Evolutionary conservation across 2,888 invertebrate species (phyloP).

Genomic region (Fragum whitleyi): DNA sequence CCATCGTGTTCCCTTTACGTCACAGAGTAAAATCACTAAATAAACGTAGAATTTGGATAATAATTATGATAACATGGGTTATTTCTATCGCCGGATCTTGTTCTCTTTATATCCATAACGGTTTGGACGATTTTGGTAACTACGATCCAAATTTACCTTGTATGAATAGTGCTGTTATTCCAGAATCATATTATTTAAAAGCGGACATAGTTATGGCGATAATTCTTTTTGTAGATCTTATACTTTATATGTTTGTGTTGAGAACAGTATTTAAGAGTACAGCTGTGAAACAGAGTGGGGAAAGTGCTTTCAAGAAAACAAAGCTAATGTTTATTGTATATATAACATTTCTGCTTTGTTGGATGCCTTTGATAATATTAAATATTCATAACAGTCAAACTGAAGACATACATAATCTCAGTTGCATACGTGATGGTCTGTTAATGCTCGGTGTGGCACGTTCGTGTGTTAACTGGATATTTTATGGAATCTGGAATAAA

Average conservation of each 20-base stretch:
- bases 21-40: slow-evolving; percentile 2
- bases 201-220: neutral
- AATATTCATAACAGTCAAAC: neutral
- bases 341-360: slow-evolving; percentile 1
- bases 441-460: neutral
- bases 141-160: neutral
- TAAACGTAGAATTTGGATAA: neutral
- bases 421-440: neutral
- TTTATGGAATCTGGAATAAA: neutral
- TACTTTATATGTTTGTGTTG: neutral
- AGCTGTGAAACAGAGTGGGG: neutral
- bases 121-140: neutral
- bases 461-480: neutral
- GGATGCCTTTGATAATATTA: neutral
- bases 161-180: neutral
- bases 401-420: neutral
- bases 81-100: neutral
- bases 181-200: neutral
- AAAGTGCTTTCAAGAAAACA: neutral
- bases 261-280: neutral
- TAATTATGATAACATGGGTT: neutral
- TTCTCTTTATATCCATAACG: neutral
- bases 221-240: neutral
- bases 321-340: slow-evolving; percentile 8
- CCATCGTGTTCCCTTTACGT: neutral